Evolutionary conservation across 2,113 vertebrate species (phyloP).

Genomic region (Pagrus major): DNA sequence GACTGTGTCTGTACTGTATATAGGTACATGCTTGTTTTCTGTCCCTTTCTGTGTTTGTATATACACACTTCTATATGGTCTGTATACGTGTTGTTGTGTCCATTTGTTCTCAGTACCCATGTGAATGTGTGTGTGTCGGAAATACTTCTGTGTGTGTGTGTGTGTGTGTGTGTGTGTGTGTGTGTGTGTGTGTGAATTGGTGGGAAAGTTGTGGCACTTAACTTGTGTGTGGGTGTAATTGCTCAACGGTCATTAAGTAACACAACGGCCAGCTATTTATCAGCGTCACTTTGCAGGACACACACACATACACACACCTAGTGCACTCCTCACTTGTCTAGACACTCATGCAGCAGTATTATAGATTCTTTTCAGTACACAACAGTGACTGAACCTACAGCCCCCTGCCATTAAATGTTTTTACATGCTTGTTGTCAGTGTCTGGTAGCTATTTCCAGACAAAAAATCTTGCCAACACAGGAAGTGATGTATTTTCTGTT

Average conservation of each 20-base stretch:
- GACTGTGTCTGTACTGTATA: neutral
- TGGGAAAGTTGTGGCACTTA: conserved; percentile 46
- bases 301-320: conserved; percentile 6
- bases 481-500: conserved; percentile 45
- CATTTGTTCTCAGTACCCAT: too few species aligned
- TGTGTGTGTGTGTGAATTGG: conserved; percentile 11
- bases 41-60: conserved; percentile 5
- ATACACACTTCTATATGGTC: neutral
- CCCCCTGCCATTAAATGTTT: conserved; percentile 23
- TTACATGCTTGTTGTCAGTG: conserved; percentile 8
- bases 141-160: neutral
- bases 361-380: conserved; percentile 15
- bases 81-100: neutral
- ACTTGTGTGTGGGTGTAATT: conserved; percentile 51
- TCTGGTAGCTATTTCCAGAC: conserved; percentile 17
- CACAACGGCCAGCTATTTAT: conserved; percentile 46
- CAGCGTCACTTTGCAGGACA: conserved; percentile 25
- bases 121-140: neutral
- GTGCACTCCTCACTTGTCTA: neutral
- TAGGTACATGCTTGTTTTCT: neutral
- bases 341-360: conserved; percentile 16
- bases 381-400: neutral
- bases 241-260: conserved; percentile 49
- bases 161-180: neutral
- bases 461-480: neutral